Conservation (phyloP, 1,140 invertebrate species). For the Camponotus pennsylvanicus region DNA sequence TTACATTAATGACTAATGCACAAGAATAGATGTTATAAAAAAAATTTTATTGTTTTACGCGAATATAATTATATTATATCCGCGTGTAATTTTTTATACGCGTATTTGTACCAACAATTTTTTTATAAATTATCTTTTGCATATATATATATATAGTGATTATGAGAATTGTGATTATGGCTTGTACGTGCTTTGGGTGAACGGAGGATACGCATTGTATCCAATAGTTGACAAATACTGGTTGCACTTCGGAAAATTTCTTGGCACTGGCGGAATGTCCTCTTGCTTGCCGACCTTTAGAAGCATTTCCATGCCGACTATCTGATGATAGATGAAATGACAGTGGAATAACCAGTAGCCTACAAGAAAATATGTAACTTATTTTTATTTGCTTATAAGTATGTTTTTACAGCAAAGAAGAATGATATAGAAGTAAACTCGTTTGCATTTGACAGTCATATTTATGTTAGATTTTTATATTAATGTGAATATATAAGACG, state of each 20-base stretch:
- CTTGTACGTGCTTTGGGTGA: background rate
- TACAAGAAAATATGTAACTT: conserved; percentile 13
- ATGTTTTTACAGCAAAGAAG: background rate
- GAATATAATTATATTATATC: too few relatives aligned
- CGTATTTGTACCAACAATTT: too few relatives aligned
- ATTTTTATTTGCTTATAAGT: background rate
- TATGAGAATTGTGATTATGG: background rate
- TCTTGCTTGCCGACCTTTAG: conserved; percentile 84
- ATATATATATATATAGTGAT: too few relatives aligned
- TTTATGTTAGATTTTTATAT: background rate
- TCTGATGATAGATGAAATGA: conserved; percentile 86
- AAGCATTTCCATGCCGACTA: conserved; percentile 86
- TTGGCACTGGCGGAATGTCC: conserved; percentile 83
- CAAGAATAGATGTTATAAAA: too few relatives aligned
- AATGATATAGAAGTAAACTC: background rate
- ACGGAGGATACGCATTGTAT: background rate
- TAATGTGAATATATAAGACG: background rate
- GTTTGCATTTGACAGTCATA: too few relatives aligned
- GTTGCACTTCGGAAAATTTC: conserved; percentile 85
- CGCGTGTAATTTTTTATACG: too few relatives aligned
- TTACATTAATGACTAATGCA: too few relatives aligned
- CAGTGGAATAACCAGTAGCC: conserved; percentile 88
- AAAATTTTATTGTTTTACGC: too few relatives aligned
- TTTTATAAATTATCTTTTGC: too few relatives aligned
- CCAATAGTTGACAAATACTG: conserved; percentile 22